Conservation (phyloP, 1,140 invertebrate genomes). For the Drosophila lini region DNA sequence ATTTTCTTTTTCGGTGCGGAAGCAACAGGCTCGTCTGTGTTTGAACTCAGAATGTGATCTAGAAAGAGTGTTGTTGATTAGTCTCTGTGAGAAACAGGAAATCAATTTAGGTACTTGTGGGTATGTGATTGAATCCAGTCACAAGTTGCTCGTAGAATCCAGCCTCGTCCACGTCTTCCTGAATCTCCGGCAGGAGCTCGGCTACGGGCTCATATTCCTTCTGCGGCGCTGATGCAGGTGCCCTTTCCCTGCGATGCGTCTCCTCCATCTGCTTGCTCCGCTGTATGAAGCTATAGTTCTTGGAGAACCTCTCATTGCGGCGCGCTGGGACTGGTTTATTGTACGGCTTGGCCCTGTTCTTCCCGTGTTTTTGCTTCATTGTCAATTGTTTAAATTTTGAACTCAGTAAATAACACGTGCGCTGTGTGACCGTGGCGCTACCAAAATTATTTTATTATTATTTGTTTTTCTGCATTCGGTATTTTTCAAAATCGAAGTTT, state of each 20-base stretch:
- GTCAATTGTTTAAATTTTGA: conserved; percentile 13
- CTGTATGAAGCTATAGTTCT: conserved; percentile 65
- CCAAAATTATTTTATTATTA: too few species aligned
- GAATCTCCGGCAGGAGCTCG: conserved; percentile 33
- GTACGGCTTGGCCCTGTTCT: conserved; percentile 27
- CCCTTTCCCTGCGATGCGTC: conserved; percentile 35
- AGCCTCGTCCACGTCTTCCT: conserved; percentile 21
- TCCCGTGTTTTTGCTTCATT: conserved; percentile 45
- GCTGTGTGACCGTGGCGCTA: conserved; percentile 1
- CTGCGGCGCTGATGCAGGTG: conserved; percentile 22
- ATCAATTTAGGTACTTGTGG: conserved; percentile 20
- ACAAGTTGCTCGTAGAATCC: conserved; percentile 66
- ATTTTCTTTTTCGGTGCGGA: not conserved
- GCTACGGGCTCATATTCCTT: conserved; percentile 27
- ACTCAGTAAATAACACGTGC: conserved; percentile 23
- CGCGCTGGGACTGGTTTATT: conserved; percentile 21
- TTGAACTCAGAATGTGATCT: conserved; percentile 17
- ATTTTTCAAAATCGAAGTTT: not conserved
- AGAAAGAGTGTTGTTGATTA: not conserved
- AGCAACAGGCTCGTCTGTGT: not conserved
- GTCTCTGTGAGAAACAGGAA: too few species aligned
- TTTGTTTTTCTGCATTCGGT: too few species aligned
- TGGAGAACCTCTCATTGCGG: conserved; percentile 51
- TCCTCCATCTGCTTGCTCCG: conserved; percentile 73
- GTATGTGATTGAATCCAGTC: conserved; percentile 33